Percentiles rank a stretch among this genome's conserved stretches.
Conservation (phyloP, 2,113 vertebrate species). For the Chroicocephalus ridibundus region DNA sequence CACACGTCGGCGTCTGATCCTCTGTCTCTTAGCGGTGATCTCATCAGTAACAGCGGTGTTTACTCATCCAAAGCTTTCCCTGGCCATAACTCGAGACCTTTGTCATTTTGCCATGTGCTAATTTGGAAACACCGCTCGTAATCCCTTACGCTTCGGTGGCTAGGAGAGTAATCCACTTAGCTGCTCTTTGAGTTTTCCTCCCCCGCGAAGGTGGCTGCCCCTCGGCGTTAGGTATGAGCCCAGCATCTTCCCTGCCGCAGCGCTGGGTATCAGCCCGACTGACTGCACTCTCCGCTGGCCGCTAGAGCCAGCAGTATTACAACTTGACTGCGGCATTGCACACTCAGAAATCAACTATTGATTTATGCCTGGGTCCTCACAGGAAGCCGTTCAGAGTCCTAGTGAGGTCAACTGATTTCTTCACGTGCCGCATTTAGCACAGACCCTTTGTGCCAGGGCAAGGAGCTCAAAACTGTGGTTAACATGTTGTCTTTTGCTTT, state of each 20-base stretch:
- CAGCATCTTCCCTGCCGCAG: neutral
- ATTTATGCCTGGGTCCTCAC: neutral
- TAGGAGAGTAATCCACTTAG: neutral
- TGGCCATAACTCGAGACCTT: neutral
- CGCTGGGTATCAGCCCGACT: neutral
- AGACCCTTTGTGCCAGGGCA: neutral
- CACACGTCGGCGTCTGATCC: neutral
- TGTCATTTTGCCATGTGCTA: neutral
- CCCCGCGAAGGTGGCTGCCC: neutral
- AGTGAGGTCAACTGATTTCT: neutral
- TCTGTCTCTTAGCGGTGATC: neutral
- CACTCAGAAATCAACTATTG: neutral
- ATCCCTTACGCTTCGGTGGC: neutral
- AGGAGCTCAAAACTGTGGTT: neutral
- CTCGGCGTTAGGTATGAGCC: neutral
- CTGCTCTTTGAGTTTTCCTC: too few species aligned
- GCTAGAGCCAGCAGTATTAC: neutral
- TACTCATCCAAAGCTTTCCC: neutral
- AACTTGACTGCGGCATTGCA: neutral
- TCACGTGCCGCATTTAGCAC: neutral
- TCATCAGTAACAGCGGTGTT: neutral
- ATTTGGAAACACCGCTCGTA: neutral
- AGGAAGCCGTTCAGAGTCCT: neutral
- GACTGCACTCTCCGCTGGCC: accelerated
- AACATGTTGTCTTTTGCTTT: neutral